Percentiles rank a stretch among this genome's conserved stretches.
These are phyloP conservation scores for Eustalomyia histrio DNA, from an alignment of 2,888 invertebrate species.

Conservation along the genomic window DNA sequence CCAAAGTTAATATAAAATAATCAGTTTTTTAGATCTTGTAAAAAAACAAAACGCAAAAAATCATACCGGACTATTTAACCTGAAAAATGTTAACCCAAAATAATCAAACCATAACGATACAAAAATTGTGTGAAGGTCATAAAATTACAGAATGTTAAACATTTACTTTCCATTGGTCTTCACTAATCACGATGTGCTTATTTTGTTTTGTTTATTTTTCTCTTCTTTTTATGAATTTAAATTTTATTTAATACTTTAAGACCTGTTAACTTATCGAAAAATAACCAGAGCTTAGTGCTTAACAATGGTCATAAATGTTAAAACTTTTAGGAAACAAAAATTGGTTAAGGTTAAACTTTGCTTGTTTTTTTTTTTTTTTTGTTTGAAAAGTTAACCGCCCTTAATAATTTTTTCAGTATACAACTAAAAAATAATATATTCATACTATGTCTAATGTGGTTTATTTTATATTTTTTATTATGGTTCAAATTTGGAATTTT, in stretches of 20 bases:
- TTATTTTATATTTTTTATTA: neutral
- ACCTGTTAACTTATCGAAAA: too few relatives aligned
- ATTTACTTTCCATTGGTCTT: constrained; percentile 23
- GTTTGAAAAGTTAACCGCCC: too few relatives aligned
- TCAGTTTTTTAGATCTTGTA: constrained; percentile 4
- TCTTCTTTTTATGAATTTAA: neutral
- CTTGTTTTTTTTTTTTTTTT: too few relatives aligned
- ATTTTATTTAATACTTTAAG: too few relatives aligned
- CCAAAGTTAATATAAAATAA: constrained; percentile 34
- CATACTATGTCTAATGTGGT: neutral
- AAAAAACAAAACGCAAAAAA: constrained; percentile 13
- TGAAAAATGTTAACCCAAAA: constrained; percentile 9
- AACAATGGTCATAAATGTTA: too few relatives aligned
- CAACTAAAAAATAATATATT: neutral
- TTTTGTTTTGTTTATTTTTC: neutral
- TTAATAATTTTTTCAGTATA: too few relatives aligned
- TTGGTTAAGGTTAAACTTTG: too few relatives aligned
- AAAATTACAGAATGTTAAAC: constrained; percentile 52
- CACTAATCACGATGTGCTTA: constrained; percentile 8
- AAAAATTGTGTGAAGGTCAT: constrained; percentile 54
- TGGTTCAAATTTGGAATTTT: neutral
- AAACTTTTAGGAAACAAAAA: too few relatives aligned
- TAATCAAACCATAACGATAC: constrained; percentile 5
- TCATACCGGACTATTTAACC: constrained; percentile 42
- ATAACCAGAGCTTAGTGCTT: too few relatives aligned